These are phyloP conservation scores for Drosophila guanche DNA, from an alignment of 1,140 invertebrate genomes.

Conservation along the genomic window DNA sequence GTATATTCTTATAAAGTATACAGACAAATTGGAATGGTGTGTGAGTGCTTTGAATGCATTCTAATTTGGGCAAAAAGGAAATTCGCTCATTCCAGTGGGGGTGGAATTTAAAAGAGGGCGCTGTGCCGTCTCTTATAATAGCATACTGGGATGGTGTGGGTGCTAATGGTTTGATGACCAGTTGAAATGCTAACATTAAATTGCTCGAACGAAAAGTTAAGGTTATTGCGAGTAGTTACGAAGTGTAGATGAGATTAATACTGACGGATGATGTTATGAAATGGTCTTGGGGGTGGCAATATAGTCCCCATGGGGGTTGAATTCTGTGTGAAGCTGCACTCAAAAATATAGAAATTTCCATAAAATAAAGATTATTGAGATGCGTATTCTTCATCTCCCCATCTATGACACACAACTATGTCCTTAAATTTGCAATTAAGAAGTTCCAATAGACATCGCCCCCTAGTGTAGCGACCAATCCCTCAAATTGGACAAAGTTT, in stretches of 20 bases:
- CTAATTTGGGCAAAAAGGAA: constrained; percentile 48
- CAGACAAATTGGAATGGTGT: constrained; percentile 40
- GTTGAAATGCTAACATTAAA: constrained; percentile 57
- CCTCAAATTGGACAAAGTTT: background rate
- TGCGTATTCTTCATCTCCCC: too few species aligned
- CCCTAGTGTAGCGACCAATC: too few species aligned
- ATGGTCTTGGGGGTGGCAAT: background rate
- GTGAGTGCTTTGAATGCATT: constrained; percentile 67
- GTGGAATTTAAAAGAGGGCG: constrained; percentile 11
- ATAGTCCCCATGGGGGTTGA: background rate
- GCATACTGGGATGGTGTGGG: constrained; percentile 13
- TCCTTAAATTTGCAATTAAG: too few species aligned
- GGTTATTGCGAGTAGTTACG: constrained; percentile 10
- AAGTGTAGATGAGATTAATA: constrained; percentile 2
- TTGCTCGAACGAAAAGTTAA: constrained; percentile 44
- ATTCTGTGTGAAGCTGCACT: background rate
- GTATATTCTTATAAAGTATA: constrained; percentile 47
- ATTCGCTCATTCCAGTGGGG: constrained; percentile 8
- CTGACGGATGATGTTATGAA: background rate
- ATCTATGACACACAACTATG: too few species aligned
- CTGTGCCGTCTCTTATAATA: background rate
- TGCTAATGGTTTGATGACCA: constrained; percentile 60
- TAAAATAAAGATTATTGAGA: too few species aligned
- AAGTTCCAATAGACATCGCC: too few species aligned
- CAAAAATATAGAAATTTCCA: too few species aligned